A percentile compares a stretch with the other conserved stretches of the same genome.
phyloP scores from a whole-genome alignment of 2,888 invertebrate genomes.

The Scaptomyza flava region DNA sequence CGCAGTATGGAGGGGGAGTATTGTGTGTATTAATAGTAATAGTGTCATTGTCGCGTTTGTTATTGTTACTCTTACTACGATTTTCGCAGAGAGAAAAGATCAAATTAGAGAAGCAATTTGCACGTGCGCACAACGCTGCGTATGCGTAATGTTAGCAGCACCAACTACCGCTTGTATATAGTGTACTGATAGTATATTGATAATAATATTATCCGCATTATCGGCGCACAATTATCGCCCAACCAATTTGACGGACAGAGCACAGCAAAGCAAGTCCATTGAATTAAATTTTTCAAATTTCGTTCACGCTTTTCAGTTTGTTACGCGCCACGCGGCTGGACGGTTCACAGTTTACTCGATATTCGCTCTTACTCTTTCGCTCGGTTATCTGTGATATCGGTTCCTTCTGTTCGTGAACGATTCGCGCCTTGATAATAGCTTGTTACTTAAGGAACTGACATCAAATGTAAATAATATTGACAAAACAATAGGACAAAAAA shows the following conservation, averaged over 20 bases:
- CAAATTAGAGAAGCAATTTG: slow-evolving; percentile 11
- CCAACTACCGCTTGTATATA: neutral
- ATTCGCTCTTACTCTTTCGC: neutral
- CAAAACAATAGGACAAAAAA: neutral
- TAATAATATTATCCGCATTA: slow-evolving; percentile 55
- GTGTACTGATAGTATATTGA: slow-evolving; percentile 37
- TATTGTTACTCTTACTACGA: slow-evolving; percentile 37
- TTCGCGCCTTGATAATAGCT: slow-evolving; percentile 4
- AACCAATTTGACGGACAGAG: slow-evolving; percentile 4
- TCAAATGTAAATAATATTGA: slow-evolving; percentile 52
- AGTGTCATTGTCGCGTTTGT: slow-evolving; percentile 73
- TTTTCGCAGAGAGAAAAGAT: too few relatives aligned
- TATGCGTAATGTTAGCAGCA: slow-evolving; percentile 42
- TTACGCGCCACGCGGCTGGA: slow-evolving; percentile 56
- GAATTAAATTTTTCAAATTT: slow-evolving; percentile 40
- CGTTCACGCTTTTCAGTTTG: slow-evolving; percentile 55
- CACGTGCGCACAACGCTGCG: slow-evolving; percentile 43
- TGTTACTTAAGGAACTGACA: slow-evolving; percentile 25
- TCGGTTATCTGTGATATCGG: neutral
- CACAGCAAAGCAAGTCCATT: slow-evolving; percentile 7
- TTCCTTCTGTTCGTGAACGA: slow-evolving; percentile 8
- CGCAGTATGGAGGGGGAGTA: neutral
- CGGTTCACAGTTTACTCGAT: slow-evolving; percentile 48
- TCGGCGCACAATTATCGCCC: slow-evolving; percentile 57
- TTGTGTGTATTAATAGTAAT: slow-evolving; percentile 52